Evolutionary conservation across 2,113 vertebrate species (phyloP).

Genomic region (Naja naja): DNA sequence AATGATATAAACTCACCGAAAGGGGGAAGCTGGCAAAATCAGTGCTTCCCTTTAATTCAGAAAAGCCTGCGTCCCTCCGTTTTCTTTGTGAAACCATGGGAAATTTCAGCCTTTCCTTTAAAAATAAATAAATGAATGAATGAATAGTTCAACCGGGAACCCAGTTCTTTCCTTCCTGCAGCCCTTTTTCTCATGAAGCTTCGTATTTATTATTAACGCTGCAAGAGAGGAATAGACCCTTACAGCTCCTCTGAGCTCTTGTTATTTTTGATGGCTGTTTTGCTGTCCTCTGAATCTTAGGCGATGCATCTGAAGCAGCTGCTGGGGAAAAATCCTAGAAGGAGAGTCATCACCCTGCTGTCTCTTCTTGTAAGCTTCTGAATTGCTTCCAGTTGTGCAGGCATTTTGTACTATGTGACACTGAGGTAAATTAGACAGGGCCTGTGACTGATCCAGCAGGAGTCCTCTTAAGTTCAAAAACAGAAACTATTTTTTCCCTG

Average conservation of each 20-base stretch:
- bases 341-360: background rate
- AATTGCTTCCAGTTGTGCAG: background rate
- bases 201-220: constrained; percentile 60
- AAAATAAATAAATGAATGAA: constrained; percentile 32
- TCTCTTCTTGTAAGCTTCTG: background rate
- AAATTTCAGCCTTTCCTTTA: constrained; percentile 43
- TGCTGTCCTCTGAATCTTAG: background rate
- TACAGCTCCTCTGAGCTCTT: background rate
- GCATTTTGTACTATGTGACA: background rate
- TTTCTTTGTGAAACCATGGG: constrained; percentile 31
- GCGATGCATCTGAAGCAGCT: background rate
- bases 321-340: background rate
- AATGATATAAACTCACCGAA: background rate
- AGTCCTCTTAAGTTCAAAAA: background rate
- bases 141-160: constrained; percentile 49
- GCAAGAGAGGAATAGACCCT: background rate
- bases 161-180: constrained; percentile 30
- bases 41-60: background rate
- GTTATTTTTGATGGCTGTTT: background rate
- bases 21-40: background rate
- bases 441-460: background rate
- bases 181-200: constrained; percentile 58
- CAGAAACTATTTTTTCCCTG: constrained; percentile 46
- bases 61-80: accelerated
- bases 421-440: background rate